Evolutionary conservation across 2,888 invertebrate species (phyloP).

Genomic region (Anorthoa munda): DNA sequence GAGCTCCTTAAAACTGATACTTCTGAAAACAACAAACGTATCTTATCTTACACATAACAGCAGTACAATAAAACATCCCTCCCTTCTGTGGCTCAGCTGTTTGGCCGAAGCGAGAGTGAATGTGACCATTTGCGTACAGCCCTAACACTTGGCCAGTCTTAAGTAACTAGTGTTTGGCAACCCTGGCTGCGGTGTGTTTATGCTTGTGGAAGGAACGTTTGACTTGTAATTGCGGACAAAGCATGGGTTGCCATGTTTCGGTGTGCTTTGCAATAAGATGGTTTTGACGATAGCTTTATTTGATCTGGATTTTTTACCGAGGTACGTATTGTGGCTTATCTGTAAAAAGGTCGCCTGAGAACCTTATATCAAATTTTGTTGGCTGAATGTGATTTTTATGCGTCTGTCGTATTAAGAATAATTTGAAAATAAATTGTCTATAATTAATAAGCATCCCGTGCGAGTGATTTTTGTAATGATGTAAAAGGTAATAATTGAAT

Average conservation of each 20-base stretch:
- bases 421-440: too few species aligned
- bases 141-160: constrained; percentile 60
- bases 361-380: too few species aligned
- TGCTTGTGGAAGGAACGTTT: constrained; percentile 33
- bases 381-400: too few species aligned
- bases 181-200: constrained; percentile 50
- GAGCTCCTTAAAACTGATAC: constrained; percentile 18
- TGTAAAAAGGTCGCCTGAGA: too few species aligned
- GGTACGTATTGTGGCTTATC: too few species aligned
- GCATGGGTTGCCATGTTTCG: not conserved
- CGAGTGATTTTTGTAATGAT: too few species aligned
- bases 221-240: constrained; percentile 26
- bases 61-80: constrained; percentile 76
- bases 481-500: too few species aligned
- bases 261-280: not conserved
- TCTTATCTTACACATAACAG: constrained; percentile 34
- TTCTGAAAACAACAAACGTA: constrained; percentile 48
- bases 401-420: too few species aligned
- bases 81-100: constrained; percentile 80
- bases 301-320: too few species aligned
- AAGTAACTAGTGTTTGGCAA: constrained; percentile 54
- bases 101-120: constrained; percentile 76
- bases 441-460: too few species aligned
- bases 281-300: not conserved
- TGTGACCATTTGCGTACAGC: constrained; percentile 73